Base-by-base conservation (phyloP, 37 sponge, comb jelly and placozoan genomes). In the Agelas oroides region DNA sequence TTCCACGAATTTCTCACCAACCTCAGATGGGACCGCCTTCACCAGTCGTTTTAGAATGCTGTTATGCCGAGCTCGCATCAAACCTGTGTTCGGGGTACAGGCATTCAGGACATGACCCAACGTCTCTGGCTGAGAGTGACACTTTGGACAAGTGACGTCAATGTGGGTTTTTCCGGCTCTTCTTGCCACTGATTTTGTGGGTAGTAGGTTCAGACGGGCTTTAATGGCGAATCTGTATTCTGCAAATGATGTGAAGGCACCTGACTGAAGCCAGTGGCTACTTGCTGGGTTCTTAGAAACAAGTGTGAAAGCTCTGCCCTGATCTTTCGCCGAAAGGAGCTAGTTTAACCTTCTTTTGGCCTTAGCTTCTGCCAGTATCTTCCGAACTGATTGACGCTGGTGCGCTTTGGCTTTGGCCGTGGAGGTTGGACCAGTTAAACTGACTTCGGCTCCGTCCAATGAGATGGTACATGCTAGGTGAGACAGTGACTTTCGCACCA, bases 91-190 rank as follows among this genome's bases (percentile, higher is more conserved):
- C 37, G 71, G 52, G 0, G 39, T 60, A 70, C 86, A 86, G 53
- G 69, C 71, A 68, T 86, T 86, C 35, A 86, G 78, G 19, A 77
- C 77, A 64, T 86, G 86, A 8, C 64, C 70, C 1, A 86, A 61
- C 0, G 86, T 68, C 34, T 86, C 76, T 2, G 75, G 75, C 0
- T 57, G 64, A 17, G 55, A 5, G n/a, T 46, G 28, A 65, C 84
- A 84, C 31, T 59, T 39, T 5, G 75, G 74, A 57, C 84, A 84
- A 34, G 64, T 73, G 61, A 28, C 52, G 23, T 70, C 31, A 0
- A 23, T 30, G 8, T 27, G n/a, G 1, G 28, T 28, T 65, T 80
- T 54, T 30, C 69, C 55, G 2, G 70, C 25, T 61, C 65, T 70
- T 37, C 67, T 79, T 23, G 55, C 46, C 14, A 86, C 87, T 0